Evolutionary conservation across 1,140 invertebrate species (phyloP), one percentile per base, ranked within the genome.

Genomic region (Tenebrio molitor): DNA sequence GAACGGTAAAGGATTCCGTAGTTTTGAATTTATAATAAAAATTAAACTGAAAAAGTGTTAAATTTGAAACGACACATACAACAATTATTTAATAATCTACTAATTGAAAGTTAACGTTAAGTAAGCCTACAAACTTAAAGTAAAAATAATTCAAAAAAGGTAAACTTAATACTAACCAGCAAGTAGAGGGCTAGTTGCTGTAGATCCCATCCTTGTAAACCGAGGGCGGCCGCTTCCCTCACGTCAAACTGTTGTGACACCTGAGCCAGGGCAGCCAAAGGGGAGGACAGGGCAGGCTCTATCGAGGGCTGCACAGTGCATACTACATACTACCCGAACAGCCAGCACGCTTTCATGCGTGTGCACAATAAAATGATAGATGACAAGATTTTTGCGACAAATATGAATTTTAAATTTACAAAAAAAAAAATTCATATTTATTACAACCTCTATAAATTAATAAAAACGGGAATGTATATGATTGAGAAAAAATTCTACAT

Each of bases 121-220:
- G 14, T 3, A 5, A 14, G 14, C 12, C 23, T 58, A 58, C 34
- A 21, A 69, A 58, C 23, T 23, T 19, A 50, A 33, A 46, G 34
- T 21, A 36, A 66, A 36, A 36, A 8, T 17, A 63, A 64, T 14
- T 39, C n/a, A 33, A 62, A 33, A 72, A 16, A 62, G 21, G 62
- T 65, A 15, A 19, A 34, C n/a, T 53, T 53, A 14, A 63, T 76
- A 89, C 89, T 88, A 80, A 92, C 90, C 87, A 91, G 80, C 70
- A 90, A 84, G 83, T 91, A 91, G 85, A 91, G 89, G 75, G 91
- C 91, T 73, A 92, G 84, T 80, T 91, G 90, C 78, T 91, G 90
- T 73, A 91, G 85, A 80, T 92, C 90, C 90, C 90, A 91, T 75
- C 86, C 86, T 76, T 87, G 87, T 78, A 88, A 84, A 73, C 86